A percentile compares a stretch with the other conserved stretches of the same genome.
These are phyloP conservation scores for Hirtodrosophila trivittata DNA, from an alignment of 2,888 invertebrate species.

Conservation along the genomic window DNA sequence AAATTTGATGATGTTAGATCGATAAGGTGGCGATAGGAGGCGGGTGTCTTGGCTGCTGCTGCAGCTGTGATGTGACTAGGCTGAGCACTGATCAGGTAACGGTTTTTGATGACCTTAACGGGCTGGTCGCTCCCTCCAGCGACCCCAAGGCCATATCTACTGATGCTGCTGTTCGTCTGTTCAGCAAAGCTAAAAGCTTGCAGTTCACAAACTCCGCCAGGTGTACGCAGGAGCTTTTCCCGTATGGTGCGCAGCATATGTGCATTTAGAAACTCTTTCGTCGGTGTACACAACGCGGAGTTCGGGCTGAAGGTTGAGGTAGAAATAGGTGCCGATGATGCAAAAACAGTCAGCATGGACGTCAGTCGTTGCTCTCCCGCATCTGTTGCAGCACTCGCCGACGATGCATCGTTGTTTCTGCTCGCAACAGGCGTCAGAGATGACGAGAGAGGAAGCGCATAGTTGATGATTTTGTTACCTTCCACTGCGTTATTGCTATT, in stretches of 20 bases:
- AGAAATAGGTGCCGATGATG: conserved; percentile 28
- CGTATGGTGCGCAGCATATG: conserved; percentile 71
- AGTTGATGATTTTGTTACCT: conserved; percentile 66
- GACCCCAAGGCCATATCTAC: background rate
- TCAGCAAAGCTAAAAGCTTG: conserved; percentile 62
- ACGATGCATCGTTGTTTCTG: conserved; percentile 13
- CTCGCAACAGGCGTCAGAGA: conserved; percentile 22
- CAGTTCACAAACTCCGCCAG: conserved; percentile 72
- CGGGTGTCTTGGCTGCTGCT: conserved; percentile 73
- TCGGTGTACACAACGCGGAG: conserved; percentile 68
- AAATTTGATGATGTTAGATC: conserved; percentile 86
- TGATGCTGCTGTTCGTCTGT: conserved; percentile 39
- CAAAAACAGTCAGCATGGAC: conserved; percentile 28
- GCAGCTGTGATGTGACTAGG: conserved; percentile 72
- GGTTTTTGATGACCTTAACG: conserved; percentile 88
- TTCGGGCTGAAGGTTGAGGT: conserved; percentile 20
- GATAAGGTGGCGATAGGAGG: conserved; percentile 81
- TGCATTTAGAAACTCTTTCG: conserved; percentile 74
- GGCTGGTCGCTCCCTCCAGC: conserved; percentile 51
- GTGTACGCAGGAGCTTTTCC: conserved; percentile 69
- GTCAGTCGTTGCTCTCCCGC: conserved; percentile 25
- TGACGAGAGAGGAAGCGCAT: conserved; percentile 60
- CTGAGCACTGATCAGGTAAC: conserved; percentile 87
- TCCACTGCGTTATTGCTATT: conserved; percentile 38
- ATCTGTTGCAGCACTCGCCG: conserved; percentile 15